Evolutionary conservation across 2,888 invertebrate genomes (phyloP).

Genomic region (Tinea semifulvella): DNA sequence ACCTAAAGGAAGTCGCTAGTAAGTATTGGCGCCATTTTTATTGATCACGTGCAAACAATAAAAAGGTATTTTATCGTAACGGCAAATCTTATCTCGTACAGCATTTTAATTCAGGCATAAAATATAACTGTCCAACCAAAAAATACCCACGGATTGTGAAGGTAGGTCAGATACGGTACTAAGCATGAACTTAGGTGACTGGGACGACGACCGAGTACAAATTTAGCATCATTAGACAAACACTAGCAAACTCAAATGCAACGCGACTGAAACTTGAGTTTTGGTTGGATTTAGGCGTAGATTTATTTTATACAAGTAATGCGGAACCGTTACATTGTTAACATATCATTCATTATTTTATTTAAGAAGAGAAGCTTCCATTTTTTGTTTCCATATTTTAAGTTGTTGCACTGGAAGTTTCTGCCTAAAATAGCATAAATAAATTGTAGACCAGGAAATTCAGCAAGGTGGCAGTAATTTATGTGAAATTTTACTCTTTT

Average conservation of each 20-base stretch:
- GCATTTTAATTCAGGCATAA: slow-evolving; percentile 53
- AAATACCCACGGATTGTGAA: slow-evolving; percentile 53
- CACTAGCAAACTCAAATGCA: slow-evolving; percentile 11
- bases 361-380: too few species aligned
- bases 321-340: not conserved
- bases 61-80: slow-evolving; percentile 19
- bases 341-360: not conserved
- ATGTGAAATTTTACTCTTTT: too few species aligned
- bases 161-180: slow-evolving; percentile 63
- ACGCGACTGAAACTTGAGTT: slow-evolving; percentile 34
- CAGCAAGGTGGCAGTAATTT: too few species aligned
- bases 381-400: too few species aligned
- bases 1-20: too few species aligned
- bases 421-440: too few species aligned
- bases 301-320: too few species aligned
- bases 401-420: too few species aligned
- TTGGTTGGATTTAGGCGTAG: too few species aligned
- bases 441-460: too few species aligned
- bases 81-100: slow-evolving; percentile 36
- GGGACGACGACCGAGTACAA: slow-evolving; percentile 39
- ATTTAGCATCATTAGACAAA: slow-evolving; percentile 13
- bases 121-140: slow-evolving; percentile 51
- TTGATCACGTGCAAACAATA: slow-evolving; percentile 6
- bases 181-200: slow-evolving; percentile 40
- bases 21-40: slow-evolving; percentile 3